These are phyloP conservation scores for Zoanthus sansibaricus DNA, from an alignment of 92 coral and sea anemone genomes.

Conservation along the genomic window DNA sequence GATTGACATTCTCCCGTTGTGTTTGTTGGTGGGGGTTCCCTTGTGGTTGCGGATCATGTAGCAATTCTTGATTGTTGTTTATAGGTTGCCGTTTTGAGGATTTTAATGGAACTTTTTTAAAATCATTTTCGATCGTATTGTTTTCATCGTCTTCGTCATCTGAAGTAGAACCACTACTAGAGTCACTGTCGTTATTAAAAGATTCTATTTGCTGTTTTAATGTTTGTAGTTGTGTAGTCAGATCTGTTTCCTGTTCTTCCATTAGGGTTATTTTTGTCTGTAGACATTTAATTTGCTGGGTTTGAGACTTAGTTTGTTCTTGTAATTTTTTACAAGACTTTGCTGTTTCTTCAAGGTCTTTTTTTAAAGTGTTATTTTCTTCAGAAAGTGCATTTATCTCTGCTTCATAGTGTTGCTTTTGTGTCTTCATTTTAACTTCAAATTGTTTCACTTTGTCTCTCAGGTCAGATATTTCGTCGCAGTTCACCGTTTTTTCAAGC, in stretches of 20 bases:
- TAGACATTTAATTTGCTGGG: conserved; percentile 28
- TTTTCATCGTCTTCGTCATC: conserved; percentile 40
- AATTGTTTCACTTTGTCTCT: conserved; percentile 37
- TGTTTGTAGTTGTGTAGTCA: conserved; percentile 25
- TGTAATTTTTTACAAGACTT: conserved; percentile 31
- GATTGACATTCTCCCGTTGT: conserved; percentile 22
- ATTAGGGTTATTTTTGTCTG: conserved; percentile 24
- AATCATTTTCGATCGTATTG: not conserved
- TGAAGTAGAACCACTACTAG: conserved; percentile 4
- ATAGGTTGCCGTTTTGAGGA: not conserved
- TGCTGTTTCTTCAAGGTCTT: conserved; percentile 35
- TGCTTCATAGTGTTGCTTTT: conserved; percentile 34
- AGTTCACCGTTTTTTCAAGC: conserved; percentile 35
- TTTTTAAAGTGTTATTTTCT: conserved; percentile 27
- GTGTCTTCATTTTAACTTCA: conserved; percentile 28
- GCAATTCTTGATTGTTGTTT: conserved; percentile 14
- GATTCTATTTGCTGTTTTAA: conserved; percentile 24
- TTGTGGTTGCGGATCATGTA: conserved; percentile 7
- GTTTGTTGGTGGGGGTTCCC: conserved; percentile 24
- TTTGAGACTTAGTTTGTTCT: conserved; percentile 25
- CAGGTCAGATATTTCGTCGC: conserved; percentile 33
- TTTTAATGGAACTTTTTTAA: not conserved
- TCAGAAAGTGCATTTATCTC: conserved; percentile 17
- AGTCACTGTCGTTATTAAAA: conserved; percentile 9
- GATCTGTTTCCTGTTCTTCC: conserved; percentile 39